A percentile compares a stretch with the other conserved stretches of the same genome.
phyloP scores from a whole-genome alignment of 2,797 vertebrate genomes.

The Lacerta viridis region DNA sequence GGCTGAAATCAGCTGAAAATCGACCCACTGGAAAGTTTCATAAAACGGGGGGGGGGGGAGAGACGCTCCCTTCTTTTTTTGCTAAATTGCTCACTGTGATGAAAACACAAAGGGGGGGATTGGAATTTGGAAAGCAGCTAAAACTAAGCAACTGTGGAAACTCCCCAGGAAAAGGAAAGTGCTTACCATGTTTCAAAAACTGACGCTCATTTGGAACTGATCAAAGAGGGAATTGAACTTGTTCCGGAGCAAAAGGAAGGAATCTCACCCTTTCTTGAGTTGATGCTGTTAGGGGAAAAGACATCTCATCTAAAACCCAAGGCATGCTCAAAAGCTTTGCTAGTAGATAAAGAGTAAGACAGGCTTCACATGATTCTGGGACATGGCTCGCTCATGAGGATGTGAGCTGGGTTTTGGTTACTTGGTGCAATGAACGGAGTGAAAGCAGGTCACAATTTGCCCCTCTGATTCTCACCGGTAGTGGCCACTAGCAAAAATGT shows the following conservation, averaged over 20 bases:
- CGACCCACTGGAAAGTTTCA: conserved; percentile 82
- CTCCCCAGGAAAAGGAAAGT: conserved; percentile 36
- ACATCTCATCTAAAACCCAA: conserved; percentile 71
- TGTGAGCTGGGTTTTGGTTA: not conserved
- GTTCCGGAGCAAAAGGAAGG: conserved; percentile 52
- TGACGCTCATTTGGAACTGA: conserved; percentile 64
- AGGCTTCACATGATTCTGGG: conserved; percentile 63
- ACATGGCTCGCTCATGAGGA: not conserved
- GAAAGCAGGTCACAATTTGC: not conserved
- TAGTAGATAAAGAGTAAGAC: conserved; percentile 60
- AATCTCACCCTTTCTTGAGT: conserved; percentile 59
- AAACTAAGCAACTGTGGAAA: conserved; percentile 61
- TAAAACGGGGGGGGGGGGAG: conserved; percentile 52
- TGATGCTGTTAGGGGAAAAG: conserved; percentile 44
- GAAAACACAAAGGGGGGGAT: conserved; percentile 44
- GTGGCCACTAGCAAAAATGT: not conserved
- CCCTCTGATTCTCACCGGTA: no score
- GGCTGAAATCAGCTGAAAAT: conserved; percentile 82
- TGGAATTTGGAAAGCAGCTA: conserved; percentile 37
- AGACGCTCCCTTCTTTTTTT: conserved; percentile 65
- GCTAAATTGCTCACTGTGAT: conserved; percentile 68
- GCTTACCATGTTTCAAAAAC: conserved; percentile 37
- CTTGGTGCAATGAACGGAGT: not conserved
- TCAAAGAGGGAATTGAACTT: conserved; percentile 55
- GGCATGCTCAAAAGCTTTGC: conserved; percentile 56